phyloP scores from a whole-genome alignment of 2,113 vertebrate species.

The Muscicapa adusta region DNA sequence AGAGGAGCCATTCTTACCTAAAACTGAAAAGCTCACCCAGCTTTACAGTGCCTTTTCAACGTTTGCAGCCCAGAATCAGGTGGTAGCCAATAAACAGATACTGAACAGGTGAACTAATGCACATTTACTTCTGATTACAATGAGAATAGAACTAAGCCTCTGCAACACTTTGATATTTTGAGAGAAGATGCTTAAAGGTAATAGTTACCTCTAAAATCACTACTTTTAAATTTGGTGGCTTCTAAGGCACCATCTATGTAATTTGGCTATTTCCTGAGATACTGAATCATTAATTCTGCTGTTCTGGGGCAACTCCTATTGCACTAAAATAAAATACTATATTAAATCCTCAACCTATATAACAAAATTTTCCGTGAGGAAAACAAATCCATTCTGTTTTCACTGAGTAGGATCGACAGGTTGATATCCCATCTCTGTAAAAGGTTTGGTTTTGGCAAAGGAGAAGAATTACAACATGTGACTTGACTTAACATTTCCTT shows the following conservation, averaged over 20 bases:
- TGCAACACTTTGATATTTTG: not conserved
- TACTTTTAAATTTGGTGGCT: not conserved
- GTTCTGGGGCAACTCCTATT: not conserved
- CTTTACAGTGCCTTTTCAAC: not conserved
- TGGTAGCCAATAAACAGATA: not conserved
- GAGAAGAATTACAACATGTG: not conserved
- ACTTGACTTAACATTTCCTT: not conserved
- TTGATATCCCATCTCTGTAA: not conserved
- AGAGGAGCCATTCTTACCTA: not conserved
- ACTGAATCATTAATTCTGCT: not conserved
- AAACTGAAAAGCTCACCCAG: accelerated
- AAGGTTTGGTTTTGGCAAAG: not conserved
- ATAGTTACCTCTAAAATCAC: not conserved
- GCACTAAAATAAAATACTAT: not conserved
- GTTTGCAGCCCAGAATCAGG: not conserved
- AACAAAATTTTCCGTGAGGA: not conserved
- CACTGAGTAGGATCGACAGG: not conserved
- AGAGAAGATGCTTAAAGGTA: not conserved
- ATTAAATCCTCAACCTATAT: not conserved
- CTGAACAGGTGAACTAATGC: not conserved
- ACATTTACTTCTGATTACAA: not conserved
- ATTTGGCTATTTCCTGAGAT: not conserved
- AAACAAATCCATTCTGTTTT: not conserved
- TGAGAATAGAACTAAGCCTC: not conserved
- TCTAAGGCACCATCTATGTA: not conserved